Base-by-base conservation (phyloP, 2,888 invertebrate genomes). In the Aphidoletes aphidimyza region DNA sequence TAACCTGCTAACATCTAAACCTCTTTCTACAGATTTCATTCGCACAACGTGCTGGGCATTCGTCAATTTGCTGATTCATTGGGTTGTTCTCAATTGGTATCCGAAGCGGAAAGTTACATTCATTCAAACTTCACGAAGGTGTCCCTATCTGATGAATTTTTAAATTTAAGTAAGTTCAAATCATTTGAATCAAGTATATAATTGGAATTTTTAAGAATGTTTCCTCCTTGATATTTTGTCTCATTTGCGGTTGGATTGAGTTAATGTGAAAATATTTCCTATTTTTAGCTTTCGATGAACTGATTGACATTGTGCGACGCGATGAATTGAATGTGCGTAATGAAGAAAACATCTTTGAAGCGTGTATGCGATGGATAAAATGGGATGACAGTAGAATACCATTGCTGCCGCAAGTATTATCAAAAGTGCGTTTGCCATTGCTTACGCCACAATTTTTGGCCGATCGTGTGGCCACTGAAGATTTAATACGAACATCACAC, bases 271-370 rank as follows among this genome's bases (percentile, higher is more conserved):
- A 6, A n/a, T 2, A 54, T 5, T 22, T 26, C 3, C 17, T 19
- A 17, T 47, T 11, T 47, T 17, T 17, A 83, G 89, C 91, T 39
- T 90, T 93, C 37, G 89, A 90, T 1, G 95, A 95, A 86, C 90
- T 96, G 1, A 90, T 93, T 86, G 93, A 93, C 84, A 91, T 97
- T 84, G 91, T 97, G 84, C 92, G 92, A 34, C 91, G 94, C 85
- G 96, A 96, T 90, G 95, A 95, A 88, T 91, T 97, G 0, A 93
- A 95, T 89, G 94, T 96, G 0, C 92, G 92, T 85, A 92, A 91
- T 84, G 96, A 96, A 88, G 95, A 96, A 88, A 93, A 94, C 90
- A 95, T 97, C 45, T 97, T 96, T 90, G 95, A 96, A 89, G 95
- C 96, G 0, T 94, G 94, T 59, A 93, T 96, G 92, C 90, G 93